These are phyloP conservation scores for Holocentrus rufus DNA, from an alignment of 2,797 vertebrate genomes.

Conservation along the genomic window DNA sequence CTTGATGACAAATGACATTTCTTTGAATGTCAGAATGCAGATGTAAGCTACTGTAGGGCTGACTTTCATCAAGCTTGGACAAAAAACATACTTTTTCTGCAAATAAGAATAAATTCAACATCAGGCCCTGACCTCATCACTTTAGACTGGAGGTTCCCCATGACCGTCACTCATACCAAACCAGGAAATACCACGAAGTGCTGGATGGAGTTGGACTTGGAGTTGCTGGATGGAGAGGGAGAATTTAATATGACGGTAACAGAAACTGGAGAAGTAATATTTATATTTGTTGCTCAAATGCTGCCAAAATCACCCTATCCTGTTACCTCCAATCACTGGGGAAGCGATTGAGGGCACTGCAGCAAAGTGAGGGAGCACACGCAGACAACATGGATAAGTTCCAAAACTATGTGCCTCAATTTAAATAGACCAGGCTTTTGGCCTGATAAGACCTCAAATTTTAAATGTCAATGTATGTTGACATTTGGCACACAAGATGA, in stretches of 20 bases:
- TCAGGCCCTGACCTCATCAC: conserved; percentile 32
- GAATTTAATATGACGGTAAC: conserved; percentile 7
- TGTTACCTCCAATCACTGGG: conserved; percentile 68
- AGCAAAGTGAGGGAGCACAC: conserved; percentile 21
- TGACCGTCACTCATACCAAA: conserved; percentile 11
- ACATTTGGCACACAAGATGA: no score
- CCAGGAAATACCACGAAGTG: conserved; percentile 5
- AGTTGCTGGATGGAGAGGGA: no score
- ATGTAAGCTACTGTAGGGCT: neutral
- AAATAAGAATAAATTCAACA: conserved; percentile 19
- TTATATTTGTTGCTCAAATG: conserved; percentile 25
- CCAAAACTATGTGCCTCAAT: neutral
- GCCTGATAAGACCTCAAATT: neutral
- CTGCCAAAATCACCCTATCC: conserved; percentile 56
- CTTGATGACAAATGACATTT: conserved; percentile 10
- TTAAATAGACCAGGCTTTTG: conserved; percentile 21
- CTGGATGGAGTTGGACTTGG: conserved; percentile 29
- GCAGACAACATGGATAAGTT: neutral
- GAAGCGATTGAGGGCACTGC: conserved; percentile 61
- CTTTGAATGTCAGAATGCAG: neutral
- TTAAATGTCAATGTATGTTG: no score
- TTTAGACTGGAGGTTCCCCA: neutral
- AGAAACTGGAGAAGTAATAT: conserved; percentile 33
- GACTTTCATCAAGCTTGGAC: conserved; percentile 21
- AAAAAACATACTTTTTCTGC: conserved; percentile 35